Percentiles rank a stretch among this genome's conserved stretches.
These are phyloP conservation scores for Colinus virginianus DNA, from an alignment of 2,113 vertebrate species.

Conservation along the genomic window DNA sequence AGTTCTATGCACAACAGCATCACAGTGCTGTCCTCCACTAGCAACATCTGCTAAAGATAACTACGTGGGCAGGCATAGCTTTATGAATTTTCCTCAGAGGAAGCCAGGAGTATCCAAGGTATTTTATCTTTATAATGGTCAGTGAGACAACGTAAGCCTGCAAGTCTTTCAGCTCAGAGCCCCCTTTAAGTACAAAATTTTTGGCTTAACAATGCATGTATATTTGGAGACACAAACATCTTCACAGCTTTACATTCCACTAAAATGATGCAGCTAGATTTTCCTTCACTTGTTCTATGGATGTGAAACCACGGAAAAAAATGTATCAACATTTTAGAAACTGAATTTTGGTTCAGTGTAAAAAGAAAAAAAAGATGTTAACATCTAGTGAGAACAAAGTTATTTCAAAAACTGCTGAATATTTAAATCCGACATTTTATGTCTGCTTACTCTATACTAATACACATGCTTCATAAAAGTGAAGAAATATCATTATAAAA, in stretches of 20 bases:
- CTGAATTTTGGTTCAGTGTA: not conserved
- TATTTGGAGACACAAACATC: not conserved
- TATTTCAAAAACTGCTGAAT: conserved; percentile 2
- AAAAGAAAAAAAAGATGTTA: conserved; percentile 9
- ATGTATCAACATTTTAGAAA: conserved; percentile 1
- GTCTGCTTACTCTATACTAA: not conserved
- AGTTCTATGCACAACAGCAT: not conserved
- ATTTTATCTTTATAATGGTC: not conserved
- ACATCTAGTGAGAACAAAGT: not conserved
- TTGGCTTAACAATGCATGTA: not conserved
- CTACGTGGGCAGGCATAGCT: not conserved
- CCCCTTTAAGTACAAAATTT: not conserved
- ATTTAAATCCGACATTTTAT: conserved; percentile 43
- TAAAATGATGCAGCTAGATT: not conserved
- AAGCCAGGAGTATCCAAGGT: not conserved
- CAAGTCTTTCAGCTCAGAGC: not conserved
- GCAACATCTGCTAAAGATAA: not conserved
- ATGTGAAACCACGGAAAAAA: not conserved
- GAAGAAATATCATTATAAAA: not conserved
- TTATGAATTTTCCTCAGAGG: not conserved
- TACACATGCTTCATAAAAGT: not conserved
- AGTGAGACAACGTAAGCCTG: not conserved
- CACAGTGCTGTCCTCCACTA: not conserved
- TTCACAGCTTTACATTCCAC: not conserved
- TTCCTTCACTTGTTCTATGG: not conserved